A percentile compares a stretch with the other conserved stretches of the same genome.
phyloP scores from a whole-genome alignment of 92 coral and sea anemone species.

The Porites lobata region DNA sequence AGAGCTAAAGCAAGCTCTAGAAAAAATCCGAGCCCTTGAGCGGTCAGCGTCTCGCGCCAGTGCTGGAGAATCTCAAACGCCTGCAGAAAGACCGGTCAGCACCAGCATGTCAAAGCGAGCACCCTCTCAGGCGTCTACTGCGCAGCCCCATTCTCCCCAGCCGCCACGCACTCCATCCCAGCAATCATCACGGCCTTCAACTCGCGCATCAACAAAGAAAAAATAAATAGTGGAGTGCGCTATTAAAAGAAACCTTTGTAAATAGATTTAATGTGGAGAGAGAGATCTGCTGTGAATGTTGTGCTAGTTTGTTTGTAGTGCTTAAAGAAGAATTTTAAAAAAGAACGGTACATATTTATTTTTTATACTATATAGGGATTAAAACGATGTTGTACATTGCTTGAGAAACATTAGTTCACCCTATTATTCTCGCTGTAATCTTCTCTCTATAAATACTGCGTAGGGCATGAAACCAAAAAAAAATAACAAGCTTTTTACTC shows the following conservation, averaged over 20 bases:
- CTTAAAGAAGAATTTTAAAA: not conserved
- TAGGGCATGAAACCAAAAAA: no score
- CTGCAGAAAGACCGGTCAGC: conserved; percentile 82
- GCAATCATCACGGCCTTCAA: conserved; percentile 80
- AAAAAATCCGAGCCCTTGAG: conserved; percentile 96
- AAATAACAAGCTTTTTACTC: no score
- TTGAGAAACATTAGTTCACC: not conserved
- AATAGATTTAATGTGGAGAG: not conserved
- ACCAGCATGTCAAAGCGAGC: conserved; percentile 76
- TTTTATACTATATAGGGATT: not conserved
- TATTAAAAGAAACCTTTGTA: not conserved
- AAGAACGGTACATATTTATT: not conserved
- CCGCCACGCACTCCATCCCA: conserved; percentile 81
- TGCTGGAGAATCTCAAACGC: conserved; percentile 73
- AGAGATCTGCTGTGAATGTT: not conserved
- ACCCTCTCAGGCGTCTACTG: conserved; percentile 70
- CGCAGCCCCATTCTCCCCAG: conserved; percentile 64
- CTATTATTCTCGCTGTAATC: not conserved
- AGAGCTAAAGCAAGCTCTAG: conserved; percentile 94
- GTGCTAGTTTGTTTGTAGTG: not conserved
- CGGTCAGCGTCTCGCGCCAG: conserved; percentile 96
- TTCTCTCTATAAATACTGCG: not conserved
- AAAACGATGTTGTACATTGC: not conserved
- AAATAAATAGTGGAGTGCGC: conserved; percentile 31
- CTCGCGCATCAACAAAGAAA: conserved; percentile 77